These are phyloP conservation scores for Halichoerus grypus DNA, from an alignment of 2,113 vertebrate genomes.

Conservation along the genomic window DNA sequence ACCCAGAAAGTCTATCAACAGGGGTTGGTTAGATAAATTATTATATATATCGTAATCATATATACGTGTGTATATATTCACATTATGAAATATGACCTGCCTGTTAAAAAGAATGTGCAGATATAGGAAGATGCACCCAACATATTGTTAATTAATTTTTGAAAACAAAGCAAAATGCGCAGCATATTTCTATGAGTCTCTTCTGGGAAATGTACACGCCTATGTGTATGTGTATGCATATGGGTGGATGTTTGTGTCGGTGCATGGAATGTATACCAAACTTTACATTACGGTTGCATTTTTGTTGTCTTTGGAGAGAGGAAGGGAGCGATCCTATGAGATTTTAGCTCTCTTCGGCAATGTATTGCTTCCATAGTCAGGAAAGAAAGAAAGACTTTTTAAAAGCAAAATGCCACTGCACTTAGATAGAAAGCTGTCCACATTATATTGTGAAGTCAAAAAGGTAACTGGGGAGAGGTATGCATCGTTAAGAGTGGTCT, in stretches of 20 bases:
- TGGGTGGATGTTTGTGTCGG: not conserved
- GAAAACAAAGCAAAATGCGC: not conserved
- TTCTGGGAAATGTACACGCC: not conserved
- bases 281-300: not conserved
- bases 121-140: not conserved
- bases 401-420: not conserved
- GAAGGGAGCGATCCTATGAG: not conserved
- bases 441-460: not conserved
- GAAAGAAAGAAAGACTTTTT: not conserved
- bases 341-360: not conserved
- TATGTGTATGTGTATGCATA: not conserved
- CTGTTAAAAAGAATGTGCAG: not conserved
- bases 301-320: not conserved
- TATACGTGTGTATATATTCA: not conserved
- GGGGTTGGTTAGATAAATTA: not conserved
- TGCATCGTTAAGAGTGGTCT: rapidly evolving
- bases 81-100: not conserved
- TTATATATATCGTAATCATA: not conserved
- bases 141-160: not conserved
- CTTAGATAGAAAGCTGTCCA: not conserved
- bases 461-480: not conserved
- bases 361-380: not conserved
- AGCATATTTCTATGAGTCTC: not conserved
- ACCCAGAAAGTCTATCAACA: not conserved
- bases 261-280: not conserved